Evolutionary conservation across 2,888 invertebrate species (phyloP), one percentile per base, ranked within the genome.

Genomic region (Ophioninae sp.): DNA sequence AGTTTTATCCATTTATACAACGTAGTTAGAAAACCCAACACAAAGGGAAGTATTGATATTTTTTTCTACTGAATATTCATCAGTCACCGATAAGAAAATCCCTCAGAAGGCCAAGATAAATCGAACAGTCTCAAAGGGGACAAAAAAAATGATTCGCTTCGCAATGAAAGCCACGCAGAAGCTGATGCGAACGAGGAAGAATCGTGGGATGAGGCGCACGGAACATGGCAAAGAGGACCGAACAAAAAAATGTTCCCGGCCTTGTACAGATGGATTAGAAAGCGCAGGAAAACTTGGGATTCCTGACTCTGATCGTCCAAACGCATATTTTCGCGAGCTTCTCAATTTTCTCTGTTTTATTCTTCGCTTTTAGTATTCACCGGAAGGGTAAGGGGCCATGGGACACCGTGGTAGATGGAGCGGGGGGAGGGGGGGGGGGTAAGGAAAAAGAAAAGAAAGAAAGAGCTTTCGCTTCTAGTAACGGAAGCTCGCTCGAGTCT

Each of bases 341-440:
- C 74, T 70, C 80, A 74, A 78, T 78, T 68, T 74, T 70, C 57
- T 59, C 30, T 41, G 59, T 74, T 84, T 81, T 37, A 50, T 78
- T 39, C 70, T 75, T 30, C 21, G 37, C 17, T 37, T 59, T 56
- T 70, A 78, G 56, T 75, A 74, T 75, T 70, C 67, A 73, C 70
- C 77, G 69, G 61, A 44, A 1, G 67, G 57, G 44, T 50, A 50
- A 13, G 17, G 50, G 50, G 50, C 17, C 50, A 50, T 6, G 50
- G 50, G 50, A 50, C 13, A 50, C 5, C 3, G 30, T 2, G 50
- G 50, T 0, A 2, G 44, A 2, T 30, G 30, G 3, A n/a, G n/a
- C n/a, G 50, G 50, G 10, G 8, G 44, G 8, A 30, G 30, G 50
- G 50, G 50, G 6, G 50, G 13, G 17, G 17, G 6, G 13, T 3